Percentiles rank a stretch among this genome's conserved stretches.
phyloP scores from a whole-genome alignment of 2,888 invertebrate species.

The Empis stercorea region DNA sequence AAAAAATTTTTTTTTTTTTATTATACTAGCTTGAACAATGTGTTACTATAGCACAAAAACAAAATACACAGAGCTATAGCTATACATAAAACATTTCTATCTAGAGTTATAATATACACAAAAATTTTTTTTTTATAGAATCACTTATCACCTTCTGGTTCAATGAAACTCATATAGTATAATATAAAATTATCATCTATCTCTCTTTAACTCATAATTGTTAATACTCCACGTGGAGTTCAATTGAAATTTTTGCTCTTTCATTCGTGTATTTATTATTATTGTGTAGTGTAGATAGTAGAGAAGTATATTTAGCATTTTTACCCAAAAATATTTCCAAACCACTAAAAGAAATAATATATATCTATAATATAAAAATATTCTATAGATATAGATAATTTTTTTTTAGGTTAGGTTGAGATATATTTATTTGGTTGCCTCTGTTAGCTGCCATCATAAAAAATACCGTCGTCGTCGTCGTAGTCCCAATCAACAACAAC shows the following conservation, averaged over 20 bases:
- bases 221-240: background rate
- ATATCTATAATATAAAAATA: background rate
- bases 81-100: background rate
- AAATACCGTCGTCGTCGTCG: background rate
- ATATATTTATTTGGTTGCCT: too few species aligned
- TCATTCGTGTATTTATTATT: background rate
- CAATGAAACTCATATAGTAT: background rate
- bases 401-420: background rate
- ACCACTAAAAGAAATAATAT: background rate
- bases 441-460: background rate
- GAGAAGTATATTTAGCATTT: too few species aligned
- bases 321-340: background rate
- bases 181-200: background rate
- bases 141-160: conserved; percentile 1
- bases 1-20: background rate
- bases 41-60: too few species aligned
- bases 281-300: too few species aligned
- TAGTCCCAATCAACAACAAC: background rate
- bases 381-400: background rate
- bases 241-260: background rate
- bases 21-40: too few species aligned
- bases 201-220: background rate
- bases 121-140: background rate
- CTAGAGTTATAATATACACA: background rate
- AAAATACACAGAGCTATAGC: too few species aligned